Evolutionary conservation across 2,797 vertebrate genomes (phyloP).

Genomic region (Ceryle rudis): DNA sequence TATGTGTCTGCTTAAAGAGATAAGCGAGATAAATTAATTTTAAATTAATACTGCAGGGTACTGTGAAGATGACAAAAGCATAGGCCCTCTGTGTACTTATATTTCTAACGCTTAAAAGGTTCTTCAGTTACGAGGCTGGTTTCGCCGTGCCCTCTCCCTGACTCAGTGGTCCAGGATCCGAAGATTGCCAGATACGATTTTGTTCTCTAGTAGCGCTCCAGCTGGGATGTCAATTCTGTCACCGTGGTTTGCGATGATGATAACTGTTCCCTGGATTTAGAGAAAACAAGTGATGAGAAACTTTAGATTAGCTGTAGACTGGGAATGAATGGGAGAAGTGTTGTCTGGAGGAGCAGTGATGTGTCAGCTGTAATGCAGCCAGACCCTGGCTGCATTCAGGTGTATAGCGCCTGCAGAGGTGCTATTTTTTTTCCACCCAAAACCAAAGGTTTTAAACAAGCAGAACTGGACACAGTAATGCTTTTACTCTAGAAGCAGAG

Average conservation of each 20-base stretch:
- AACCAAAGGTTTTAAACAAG: neutral
- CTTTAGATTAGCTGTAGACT: accelerated
- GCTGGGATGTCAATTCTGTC: slow-evolving; percentile 96
- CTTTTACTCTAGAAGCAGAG: neutral
- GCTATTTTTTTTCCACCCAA: accelerated
- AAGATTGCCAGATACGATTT: slow-evolving; percentile 97
- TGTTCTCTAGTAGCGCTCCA: slow-evolving; percentile 95
- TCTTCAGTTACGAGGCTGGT: slow-evolving; percentile 46
- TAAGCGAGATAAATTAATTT: slow-evolving; percentile 75
- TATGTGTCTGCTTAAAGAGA: slow-evolving; percentile 72
- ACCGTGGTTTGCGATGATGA: slow-evolving; percentile 97
- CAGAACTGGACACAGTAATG: neutral
- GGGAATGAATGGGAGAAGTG: accelerated
- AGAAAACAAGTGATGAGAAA: neutral
- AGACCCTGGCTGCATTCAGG: neutral
- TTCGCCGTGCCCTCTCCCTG: neutral
- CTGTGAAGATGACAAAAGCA: slow-evolving; percentile 70
- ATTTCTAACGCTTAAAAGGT: slow-evolving; percentile 71
- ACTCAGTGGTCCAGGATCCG: slow-evolving; percentile 96
- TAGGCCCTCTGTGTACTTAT: slow-evolving; percentile 64
- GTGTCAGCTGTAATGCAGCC: neutral
- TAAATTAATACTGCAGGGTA: slow-evolving; percentile 78
- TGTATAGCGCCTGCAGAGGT: neutral
- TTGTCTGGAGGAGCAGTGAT: neutral
- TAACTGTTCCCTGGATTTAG: slow-evolving; percentile 91